phyloP scores from a whole-genome alignment of 2,113 vertebrate genomes.

The Phaethon lepturus region DNA sequence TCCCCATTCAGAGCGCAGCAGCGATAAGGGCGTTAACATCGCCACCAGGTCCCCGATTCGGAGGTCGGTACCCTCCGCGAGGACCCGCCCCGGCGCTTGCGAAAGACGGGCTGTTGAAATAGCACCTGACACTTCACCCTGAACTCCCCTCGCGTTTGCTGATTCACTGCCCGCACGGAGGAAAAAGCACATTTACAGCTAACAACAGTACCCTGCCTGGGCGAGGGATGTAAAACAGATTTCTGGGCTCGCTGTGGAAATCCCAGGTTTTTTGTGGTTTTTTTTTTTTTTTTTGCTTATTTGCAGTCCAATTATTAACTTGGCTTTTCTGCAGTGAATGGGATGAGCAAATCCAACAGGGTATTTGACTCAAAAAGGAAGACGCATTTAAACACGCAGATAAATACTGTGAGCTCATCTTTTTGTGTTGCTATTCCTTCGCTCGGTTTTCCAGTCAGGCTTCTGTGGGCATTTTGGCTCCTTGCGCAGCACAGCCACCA shows the following conservation, averaged over 20 bases:
- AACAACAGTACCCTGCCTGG: conserved; percentile 19
- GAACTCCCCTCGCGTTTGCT: conserved; percentile 76
- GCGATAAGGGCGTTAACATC: neutral
- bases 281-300: neutral
- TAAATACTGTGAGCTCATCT: neutral
- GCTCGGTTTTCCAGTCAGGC: neutral
- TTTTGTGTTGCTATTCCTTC: neutral
- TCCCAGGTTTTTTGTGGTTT: neutral
- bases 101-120: conserved; percentile 77
- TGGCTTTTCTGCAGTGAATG: neutral
- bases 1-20: neutral
- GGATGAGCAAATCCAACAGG: neutral
- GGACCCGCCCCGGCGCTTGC: conserved; percentile 71
- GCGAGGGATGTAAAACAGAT: conserved; percentile 49
- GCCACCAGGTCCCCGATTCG: neutral
- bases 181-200: conserved; percentile 70
- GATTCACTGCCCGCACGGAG: conserved; percentile 80
- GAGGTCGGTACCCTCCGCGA: conserved; percentile 62
- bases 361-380: neutral
- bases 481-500: neutral
- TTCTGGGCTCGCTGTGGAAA: conserved; percentile 46
- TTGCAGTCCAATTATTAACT: neutral
- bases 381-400: neutral
- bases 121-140: conserved; percentile 82
- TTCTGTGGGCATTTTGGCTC: neutral